Evolutionary conservation across 2,888 invertebrate genomes (phyloP), one percentile per base, ranked within the genome.

Genomic region (Germaria angustata): DNA sequence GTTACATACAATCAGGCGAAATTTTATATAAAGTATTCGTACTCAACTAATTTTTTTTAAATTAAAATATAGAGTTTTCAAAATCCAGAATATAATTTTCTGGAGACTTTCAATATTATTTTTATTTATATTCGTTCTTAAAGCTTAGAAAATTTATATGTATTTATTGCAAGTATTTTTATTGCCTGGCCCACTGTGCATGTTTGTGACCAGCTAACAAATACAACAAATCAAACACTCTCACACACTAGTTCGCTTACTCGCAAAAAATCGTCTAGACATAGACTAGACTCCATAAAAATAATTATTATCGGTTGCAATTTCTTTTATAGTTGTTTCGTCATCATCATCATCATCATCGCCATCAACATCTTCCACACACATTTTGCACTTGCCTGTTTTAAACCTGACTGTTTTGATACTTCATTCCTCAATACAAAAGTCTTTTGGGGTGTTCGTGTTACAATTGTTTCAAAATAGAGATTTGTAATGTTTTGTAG

Each of bases 221-320:
- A 59, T 57, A 49, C 61, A 80, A 65, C 53, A 44, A 57, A 69
- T 53, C 28, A 39, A 53, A 59, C 32, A 59, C 34, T 55, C 53
- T 36, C n/a, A 11, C 24, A 51, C 59, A 68, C 41, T 44, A 20
- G n/a, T 51, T 41, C 22, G 20, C 36, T 53, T 11, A 36, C 51
- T 46, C 44, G 32, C 49, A 71, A 72, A 81, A 90, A 90, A 90
- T 87, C 86, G 90, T 90, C 90, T 90, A 90, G 90, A 90, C 90
- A 88, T 86, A 90, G 90, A 90, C 90, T 90, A 90, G 90, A 90
- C 90, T 90, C 89, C 90, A 90, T 90, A 90, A 90, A 90, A 90
- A 90, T 90, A 90, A 90, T 90, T 90, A 90, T 90, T 90, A 90
- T 90, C 90, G 90, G 90, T 86, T 90, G 90, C 90, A 90, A 90